These are phyloP conservation scores for Halichoeres trimaculatus DNA, from an alignment of 2,113 vertebrate genomes.

Conservation along the genomic window DNA sequence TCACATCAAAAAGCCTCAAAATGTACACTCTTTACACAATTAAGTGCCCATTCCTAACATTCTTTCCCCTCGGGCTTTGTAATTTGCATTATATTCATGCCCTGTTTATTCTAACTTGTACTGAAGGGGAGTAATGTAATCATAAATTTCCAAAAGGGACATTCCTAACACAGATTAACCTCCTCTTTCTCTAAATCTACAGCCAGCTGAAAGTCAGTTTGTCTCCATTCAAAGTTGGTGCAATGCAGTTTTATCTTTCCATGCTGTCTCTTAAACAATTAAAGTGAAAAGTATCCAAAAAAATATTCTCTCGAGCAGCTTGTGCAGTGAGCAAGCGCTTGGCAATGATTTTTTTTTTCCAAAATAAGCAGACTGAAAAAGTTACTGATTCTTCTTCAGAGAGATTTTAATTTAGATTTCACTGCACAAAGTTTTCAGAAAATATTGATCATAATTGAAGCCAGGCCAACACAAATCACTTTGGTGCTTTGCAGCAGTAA, in stretches of 20 bases:
- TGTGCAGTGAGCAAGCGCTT: conserved; percentile 35
- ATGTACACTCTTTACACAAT: conserved; percentile 11
- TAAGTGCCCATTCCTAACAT: conserved; percentile 4
- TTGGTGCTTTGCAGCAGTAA: too few species aligned
- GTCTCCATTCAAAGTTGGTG: neutral
- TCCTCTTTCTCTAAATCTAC: neutral
- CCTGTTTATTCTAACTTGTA: conserved; percentile 13
- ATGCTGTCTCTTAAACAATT: conserved; percentile 13
- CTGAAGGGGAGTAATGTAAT: conserved; percentile 37
- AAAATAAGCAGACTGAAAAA: neutral
- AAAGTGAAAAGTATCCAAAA: conserved; percentile 24
- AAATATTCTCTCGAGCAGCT: conserved; percentile 45
- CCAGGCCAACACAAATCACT: too few species aligned
- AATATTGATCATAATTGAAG: neutral
- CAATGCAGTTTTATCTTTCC: conserved; percentile 6
- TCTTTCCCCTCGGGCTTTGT: neutral
- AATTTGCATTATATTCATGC: neutral
- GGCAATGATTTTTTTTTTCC: conserved; percentile 13
- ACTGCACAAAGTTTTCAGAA: neutral
- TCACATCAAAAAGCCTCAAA: conserved; percentile 21
- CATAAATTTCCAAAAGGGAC: conserved; percentile 32
- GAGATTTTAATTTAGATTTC: conserved; percentile 14
- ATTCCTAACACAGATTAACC: neutral
- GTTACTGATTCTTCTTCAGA: conserved; percentile 19
- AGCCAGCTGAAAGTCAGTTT: conserved; percentile 6